These are phyloP conservation scores for Drosophila kokeensis DNA, from an alignment of 2,888 invertebrate species.

Conservation along the genomic window DNA sequence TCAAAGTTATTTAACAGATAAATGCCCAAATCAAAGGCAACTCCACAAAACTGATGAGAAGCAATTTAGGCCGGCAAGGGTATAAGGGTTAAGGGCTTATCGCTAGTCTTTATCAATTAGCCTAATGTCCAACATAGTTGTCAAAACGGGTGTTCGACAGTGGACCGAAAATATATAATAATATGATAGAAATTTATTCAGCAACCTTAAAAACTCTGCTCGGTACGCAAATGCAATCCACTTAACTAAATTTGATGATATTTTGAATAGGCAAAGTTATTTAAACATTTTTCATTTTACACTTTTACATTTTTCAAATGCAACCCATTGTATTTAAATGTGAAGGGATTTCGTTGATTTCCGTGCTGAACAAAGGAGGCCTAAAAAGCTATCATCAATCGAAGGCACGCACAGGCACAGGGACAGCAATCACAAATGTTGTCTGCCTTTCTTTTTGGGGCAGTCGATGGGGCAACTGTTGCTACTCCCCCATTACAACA, in stretches of 20 bases:
- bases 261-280: background rate
- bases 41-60: conserved; percentile 59
- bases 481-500: conserved; percentile 27
- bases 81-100: conserved; percentile 23
- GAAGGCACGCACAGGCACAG: conserved; percentile 45
- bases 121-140: conserved; percentile 30
- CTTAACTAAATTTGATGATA: background rate
- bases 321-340: conserved; percentile 27
- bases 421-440: conserved; percentile 9
- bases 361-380: conserved; percentile 26
- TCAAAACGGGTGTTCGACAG: background rate
- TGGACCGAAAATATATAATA: background rate
- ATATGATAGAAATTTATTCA: background rate
- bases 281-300: background rate
- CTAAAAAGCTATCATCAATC: conserved; percentile 54
- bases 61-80: conserved; percentile 48
- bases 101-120: conserved; percentile 29
- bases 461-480: conserved; percentile 60
- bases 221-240: background rate
- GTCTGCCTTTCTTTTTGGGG: background rate
- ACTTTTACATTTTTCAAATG: background rate
- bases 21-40: conserved; percentile 44
- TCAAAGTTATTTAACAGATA: conserved; percentile 24
- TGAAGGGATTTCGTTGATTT: conserved; percentile 26
- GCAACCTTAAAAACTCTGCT: background rate